Conservation (phyloP, 2,797 vertebrate genomes). For the Gorsachius magnificus region DNA sequence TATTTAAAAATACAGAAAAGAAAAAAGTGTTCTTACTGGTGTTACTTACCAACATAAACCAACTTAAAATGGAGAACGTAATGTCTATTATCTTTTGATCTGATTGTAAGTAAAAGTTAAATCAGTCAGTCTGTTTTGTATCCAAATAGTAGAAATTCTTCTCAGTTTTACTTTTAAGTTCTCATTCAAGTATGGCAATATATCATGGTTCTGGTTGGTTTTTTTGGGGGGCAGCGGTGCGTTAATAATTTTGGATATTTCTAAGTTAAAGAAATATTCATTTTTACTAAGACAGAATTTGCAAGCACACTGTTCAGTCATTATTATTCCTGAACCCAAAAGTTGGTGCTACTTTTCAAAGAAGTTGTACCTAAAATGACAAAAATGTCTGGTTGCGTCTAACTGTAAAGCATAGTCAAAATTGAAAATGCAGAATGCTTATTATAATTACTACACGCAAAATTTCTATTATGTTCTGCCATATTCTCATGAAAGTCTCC, state of each 20-base stretch:
- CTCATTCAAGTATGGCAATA: neutral
- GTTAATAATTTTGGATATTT: neutral
- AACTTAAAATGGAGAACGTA: neutral
- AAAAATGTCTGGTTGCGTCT: neutral
- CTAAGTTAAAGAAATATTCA: neutral
- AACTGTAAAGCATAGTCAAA: neutral
- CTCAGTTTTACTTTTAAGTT: neutral
- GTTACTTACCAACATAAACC: neutral
- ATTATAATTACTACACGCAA: neutral
- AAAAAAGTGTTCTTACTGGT: neutral
- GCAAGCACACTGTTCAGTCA: neutral
- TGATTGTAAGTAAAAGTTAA: neutral
- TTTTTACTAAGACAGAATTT: neutral
- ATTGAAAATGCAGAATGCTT: neutral
- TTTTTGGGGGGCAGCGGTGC: neutral
- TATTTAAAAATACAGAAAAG: neutral
- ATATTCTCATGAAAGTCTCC: neutral
- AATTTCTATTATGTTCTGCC: neutral
- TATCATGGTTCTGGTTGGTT: neutral
- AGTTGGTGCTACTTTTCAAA: neutral
- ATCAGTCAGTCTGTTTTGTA: accelerated
- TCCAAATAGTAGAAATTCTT: neutral
- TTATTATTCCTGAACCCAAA: neutral
- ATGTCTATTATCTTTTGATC: neutral
- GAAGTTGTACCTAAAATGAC: neutral